phyloP scores from a whole-genome alignment of 2,113 vertebrate species.

The Myrmecophaga tridactyla region DNA sequence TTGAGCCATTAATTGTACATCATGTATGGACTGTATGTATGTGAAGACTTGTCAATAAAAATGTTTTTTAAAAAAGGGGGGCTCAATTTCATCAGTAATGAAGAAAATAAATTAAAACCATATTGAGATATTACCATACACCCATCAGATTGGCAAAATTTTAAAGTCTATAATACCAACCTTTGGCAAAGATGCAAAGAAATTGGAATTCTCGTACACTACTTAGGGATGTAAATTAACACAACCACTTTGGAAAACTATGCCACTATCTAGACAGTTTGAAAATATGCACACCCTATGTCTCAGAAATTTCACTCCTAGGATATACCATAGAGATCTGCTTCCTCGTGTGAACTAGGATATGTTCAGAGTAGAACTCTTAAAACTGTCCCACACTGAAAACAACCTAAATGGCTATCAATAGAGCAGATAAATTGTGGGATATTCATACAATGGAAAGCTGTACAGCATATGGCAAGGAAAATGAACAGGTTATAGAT shows the following conservation, averaged over 20 bases:
- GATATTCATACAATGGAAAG: neutral
- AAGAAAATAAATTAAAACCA: slow-evolving; percentile 45
- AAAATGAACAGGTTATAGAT: neutral
- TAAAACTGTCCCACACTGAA: neutral
- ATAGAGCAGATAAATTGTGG: slow-evolving; percentile 4
- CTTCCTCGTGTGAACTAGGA: neutral
- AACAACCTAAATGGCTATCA: neutral
- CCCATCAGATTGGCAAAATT: neutral
- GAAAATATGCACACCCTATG: slow-evolving; percentile 5
- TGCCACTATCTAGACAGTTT: slow-evolving; percentile 20
- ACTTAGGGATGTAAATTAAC: no score
- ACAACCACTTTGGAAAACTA: no score
- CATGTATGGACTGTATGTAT: no score
- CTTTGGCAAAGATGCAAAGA: slow-evolving; percentile 40
- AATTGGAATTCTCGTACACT: no score
- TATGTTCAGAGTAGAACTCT: neutral
- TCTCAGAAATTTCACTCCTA: slow-evolving; percentile 45
- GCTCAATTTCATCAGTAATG: neutral
- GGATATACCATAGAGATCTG: neutral
- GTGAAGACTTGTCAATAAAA: no score
- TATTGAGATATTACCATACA: neutral
- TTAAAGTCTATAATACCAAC: slow-evolving; percentile 39
- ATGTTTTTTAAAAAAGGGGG: no score
- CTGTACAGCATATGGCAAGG: neutral
- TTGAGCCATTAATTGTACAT: no score